Percentiles rank a stretch among this genome's conserved stretches.
Conservation (phyloP, 2,888 invertebrate species). For the Trichogramma dendrolimi region DNA sequence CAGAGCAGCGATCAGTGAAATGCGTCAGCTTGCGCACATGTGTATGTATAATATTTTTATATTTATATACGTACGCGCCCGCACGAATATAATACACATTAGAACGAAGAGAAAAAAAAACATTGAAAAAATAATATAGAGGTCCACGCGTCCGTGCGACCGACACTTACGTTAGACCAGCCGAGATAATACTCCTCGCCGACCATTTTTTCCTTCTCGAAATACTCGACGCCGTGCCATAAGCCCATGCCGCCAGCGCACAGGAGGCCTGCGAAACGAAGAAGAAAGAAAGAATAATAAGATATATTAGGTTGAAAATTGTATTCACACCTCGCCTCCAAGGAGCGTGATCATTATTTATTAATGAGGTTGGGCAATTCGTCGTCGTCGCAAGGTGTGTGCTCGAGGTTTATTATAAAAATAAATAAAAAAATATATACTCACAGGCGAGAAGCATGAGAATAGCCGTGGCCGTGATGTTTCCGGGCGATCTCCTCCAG, state of each 20-base stretch:
- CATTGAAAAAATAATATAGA: slow-evolving; percentile 2
- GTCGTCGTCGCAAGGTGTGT: neutral
- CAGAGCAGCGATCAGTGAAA: neutral
- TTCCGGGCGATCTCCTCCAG: slow-evolving; percentile 91
- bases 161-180: slow-evolving; percentile 76
- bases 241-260: slow-evolving; percentile 92
- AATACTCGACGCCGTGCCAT: slow-evolving; percentile 95
- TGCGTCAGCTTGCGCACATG: slow-evolving; percentile 5
- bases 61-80: too few species aligned
- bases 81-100: too few species aligned
- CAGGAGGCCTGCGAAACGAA: slow-evolving; percentile 64
- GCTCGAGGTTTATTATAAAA: too few species aligned
- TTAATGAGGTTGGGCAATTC: neutral
- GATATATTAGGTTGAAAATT: neutral
- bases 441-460: slow-evolving; percentile 82
- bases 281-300: neutral
- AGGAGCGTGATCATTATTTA: neutral
- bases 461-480: slow-evolving; percentile 90
- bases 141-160: slow-evolving; percentile 8
- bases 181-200: slow-evolving; percentile 90
- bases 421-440: slow-evolving; percentile 45
- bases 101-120: too few species aligned
- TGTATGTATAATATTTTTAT: too few species aligned
- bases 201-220: slow-evolving; percentile 89
- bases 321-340: neutral